phyloP scores from a whole-genome alignment of 2,113 vertebrate species.

The Sebastes fasciatus region DNA sequence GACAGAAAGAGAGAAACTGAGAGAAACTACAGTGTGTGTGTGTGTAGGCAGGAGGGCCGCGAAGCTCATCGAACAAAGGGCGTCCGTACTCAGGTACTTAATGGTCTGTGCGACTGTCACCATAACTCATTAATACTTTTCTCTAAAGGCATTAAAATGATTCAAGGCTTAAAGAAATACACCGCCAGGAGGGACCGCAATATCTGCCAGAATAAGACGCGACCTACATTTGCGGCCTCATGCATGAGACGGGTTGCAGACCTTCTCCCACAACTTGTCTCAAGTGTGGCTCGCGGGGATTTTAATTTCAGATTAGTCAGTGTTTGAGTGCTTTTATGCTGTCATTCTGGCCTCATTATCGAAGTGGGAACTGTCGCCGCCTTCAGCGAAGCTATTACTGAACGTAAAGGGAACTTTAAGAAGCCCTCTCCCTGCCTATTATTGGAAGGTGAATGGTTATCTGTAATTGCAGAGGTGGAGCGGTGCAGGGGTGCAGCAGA shows the following conservation, averaged over 20 bases:
- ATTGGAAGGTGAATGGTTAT: constrained; percentile 74
- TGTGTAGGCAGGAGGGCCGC: constrained; percentile 9
- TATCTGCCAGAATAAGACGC: constrained; percentile 19
- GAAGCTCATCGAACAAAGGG: constrained; percentile 9
- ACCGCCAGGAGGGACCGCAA: constrained; percentile 32
- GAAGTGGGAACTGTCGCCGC: constrained; percentile 62
- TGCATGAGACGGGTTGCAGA: constrained; percentile 32
- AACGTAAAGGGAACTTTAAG: constrained; percentile 56
- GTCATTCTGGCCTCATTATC: constrained; percentile 71
- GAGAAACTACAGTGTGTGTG: neutral
- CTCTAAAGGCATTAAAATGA: constrained; percentile 44
- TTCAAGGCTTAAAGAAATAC: constrained; percentile 27
- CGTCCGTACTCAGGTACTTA: constrained; percentile 50
- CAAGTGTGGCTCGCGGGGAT: constrained; percentile 53
- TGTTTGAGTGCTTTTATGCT: constrained; percentile 67
- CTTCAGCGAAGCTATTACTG: constrained; percentile 61
- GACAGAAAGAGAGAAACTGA: constrained; percentile 9
- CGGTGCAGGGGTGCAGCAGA: constrained; percentile 26
- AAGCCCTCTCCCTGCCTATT: constrained; percentile 41
- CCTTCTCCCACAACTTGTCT: constrained; percentile 49
- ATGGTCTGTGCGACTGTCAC: constrained; percentile 53
- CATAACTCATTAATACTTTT: constrained; percentile 57
- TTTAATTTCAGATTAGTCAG: constrained; percentile 74
- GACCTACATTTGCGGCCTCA: constrained; percentile 42
- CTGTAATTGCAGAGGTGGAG: constrained; percentile 71